Conservation (phyloP, 1,140 invertebrate genomes). For the Drosophila albomicans region DNA sequence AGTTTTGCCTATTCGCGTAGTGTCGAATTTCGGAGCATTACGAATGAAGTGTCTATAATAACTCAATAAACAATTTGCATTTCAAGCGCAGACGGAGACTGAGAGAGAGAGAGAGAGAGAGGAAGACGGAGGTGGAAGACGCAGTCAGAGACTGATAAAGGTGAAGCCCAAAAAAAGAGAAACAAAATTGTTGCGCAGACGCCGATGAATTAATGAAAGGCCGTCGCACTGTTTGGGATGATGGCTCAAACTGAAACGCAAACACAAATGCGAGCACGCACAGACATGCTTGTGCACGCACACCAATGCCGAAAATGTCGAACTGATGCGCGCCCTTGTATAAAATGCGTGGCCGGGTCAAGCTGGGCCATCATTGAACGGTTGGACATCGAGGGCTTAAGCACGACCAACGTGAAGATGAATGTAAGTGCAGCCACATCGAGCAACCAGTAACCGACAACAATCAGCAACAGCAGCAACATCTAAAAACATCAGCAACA, state of each 20-base stretch:
- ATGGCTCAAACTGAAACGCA: slow-evolving; percentile 18
- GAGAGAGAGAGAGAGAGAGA: not conserved
- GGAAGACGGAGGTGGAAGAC: slow-evolving; percentile 7
- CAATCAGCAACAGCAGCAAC: slow-evolving; percentile 24
- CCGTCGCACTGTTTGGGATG: slow-evolving; percentile 48
- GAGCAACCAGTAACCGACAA: not conserved
- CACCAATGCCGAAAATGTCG: slow-evolving; percentile 6
- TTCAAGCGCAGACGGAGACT: slow-evolving; percentile 20
- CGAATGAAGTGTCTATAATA: slow-evolving; percentile 47
- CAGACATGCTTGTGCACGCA: slow-evolving; percentile 2
- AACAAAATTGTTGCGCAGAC: slow-evolving; percentile 43
- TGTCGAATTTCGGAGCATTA: slow-evolving; percentile 46
- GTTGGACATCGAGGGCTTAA: slow-evolving; percentile 81
- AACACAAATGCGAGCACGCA: slow-evolving; percentile 4
- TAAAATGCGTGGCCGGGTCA: slow-evolving; percentile 77
- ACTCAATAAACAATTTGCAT: slow-evolving; percentile 63
- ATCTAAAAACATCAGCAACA: slow-evolving; percentile 27
- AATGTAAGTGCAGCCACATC: slow-evolving; percentile 66
- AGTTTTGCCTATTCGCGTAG: slow-evolving; percentile 29
- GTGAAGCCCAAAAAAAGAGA: slow-evolving; percentile 10
- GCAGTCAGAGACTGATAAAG: slow-evolving; percentile 27
- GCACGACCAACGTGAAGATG: slow-evolving; percentile 83
- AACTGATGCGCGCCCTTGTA: slow-evolving; percentile 54
- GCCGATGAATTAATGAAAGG: slow-evolving; percentile 58
- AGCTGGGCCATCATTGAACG: slow-evolving; percentile 75